Evolutionary conservation across 1,140 invertebrate species (phyloP).

Genomic region (Leptoteleia sp.): DNA sequence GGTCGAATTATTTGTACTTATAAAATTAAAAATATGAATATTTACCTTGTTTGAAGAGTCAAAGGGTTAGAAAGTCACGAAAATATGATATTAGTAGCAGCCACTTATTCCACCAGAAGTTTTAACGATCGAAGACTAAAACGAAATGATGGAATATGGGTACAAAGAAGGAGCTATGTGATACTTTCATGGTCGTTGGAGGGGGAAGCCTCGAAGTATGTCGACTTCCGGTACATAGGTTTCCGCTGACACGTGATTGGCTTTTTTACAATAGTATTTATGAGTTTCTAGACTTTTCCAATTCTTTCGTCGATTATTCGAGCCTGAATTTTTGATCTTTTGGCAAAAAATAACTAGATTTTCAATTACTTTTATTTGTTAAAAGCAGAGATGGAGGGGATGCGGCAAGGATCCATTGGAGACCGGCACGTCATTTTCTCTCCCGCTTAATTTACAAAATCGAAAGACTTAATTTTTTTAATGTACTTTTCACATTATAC

Average conservation of each 20-base stretch:
- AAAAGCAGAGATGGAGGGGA: background rate
- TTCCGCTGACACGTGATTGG: too few species aligned
- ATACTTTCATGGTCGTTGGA: slow-evolving; percentile 27
- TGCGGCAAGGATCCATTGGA: background rate
- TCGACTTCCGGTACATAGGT: slow-evolving; percentile 34
- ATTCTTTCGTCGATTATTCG: too few species aligned
- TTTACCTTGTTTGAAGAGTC: slow-evolving; percentile 67
- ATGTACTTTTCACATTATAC: too few species aligned
- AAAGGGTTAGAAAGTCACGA: too few species aligned
- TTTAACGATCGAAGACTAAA: slow-evolving; percentile 67
- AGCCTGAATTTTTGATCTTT: background rate
- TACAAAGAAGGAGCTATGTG: slow-evolving; percentile 67
- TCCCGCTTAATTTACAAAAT: background rate
- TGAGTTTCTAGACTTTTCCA: too few species aligned
- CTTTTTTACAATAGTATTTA: too few species aligned
- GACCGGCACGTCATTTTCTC: background rate
- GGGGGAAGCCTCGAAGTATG: slow-evolving; percentile 59
- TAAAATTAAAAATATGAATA: background rate
- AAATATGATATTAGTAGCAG: slow-evolving; percentile 16
- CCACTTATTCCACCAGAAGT: slow-evolving; percentile 45
- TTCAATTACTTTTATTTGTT: too few species aligned
- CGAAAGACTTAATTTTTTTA: too few species aligned
- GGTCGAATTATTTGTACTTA: too few species aligned
- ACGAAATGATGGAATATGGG: slow-evolving; percentile 18
- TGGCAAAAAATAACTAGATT: background rate